These are phyloP conservation scores for Trididemnum clinides DNA, from an alignment of 23 tunicate species.

Conservation along the genomic window DNA sequence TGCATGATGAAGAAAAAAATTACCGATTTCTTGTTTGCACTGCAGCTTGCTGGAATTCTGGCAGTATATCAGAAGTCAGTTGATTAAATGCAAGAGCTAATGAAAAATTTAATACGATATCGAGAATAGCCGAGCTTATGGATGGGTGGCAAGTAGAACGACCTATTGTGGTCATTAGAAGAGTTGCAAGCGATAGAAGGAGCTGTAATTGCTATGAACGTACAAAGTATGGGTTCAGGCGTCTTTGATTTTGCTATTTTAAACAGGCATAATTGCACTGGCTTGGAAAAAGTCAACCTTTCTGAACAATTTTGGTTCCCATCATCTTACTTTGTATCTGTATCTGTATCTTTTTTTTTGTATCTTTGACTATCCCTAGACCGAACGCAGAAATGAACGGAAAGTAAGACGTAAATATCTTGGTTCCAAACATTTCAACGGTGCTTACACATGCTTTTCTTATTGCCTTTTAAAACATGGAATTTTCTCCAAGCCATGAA, in stretches of 20 bases:
- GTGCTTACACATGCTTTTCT: neutral
- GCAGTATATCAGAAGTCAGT: neutral
- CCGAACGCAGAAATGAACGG: neutral
- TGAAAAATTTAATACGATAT: neutral
- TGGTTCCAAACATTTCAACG: neutral
- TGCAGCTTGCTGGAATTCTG: neutral
- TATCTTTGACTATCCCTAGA: no score
- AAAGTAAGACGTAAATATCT: neutral
- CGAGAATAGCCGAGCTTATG: no score
- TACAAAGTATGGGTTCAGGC: neutral
- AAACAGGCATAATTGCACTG: neutral
- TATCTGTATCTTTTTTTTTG: no score
- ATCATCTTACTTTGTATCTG: neutral
- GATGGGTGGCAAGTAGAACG: neutral
- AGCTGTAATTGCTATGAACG: neutral
- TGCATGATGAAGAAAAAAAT: neutral
- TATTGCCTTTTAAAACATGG: neutral
- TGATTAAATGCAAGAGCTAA: neutral
- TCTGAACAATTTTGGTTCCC: neutral
- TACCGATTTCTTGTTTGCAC: neutral
- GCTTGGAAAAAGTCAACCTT: neutral
- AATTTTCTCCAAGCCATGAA: neutral
- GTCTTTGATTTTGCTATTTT: neutral
- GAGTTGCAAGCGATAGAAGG: neutral
- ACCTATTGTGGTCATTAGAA: neutral